These are phyloP conservation scores for Sepioteuthis lessoniana DNA, from an alignment of 2,888 invertebrate genomes.

Conservation along the genomic window DNA sequence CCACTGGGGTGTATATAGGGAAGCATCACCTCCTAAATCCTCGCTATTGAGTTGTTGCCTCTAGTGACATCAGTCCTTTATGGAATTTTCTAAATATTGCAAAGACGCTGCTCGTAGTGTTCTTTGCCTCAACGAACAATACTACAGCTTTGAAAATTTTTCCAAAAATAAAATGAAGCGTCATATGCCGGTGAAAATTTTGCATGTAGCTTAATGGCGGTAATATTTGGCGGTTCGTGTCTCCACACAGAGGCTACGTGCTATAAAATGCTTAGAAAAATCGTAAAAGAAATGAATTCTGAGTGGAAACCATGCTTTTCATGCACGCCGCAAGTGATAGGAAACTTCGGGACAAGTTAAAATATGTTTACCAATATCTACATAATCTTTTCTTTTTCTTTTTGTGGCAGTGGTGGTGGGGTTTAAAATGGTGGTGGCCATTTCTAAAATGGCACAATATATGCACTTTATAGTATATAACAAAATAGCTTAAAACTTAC, in stretches of 20 bases:
- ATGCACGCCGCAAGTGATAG: neutral
- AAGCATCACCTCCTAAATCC: neutral
- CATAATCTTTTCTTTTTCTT: neutral
- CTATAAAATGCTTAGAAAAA: neutral
- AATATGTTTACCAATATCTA: neutral
- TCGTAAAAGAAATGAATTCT: neutral
- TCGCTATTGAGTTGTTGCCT: slow-evolving; percentile 6
- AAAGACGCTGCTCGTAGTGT: slow-evolving; percentile 17
- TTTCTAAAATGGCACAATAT: neutral
- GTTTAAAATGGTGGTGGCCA: neutral
- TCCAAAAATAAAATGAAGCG: neutral
- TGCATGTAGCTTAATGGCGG: neutral
- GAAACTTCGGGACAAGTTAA: slow-evolving; percentile 21
- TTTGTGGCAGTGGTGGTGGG: neutral
- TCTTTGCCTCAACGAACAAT: slow-evolving; percentile 1
- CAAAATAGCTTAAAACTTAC: neutral
- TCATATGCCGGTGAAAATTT: slow-evolving; percentile 20
- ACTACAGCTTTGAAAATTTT: neutral
- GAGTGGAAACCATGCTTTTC: slow-evolving; percentile 17
- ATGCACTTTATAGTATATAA: neutral
- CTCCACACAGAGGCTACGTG: neutral
- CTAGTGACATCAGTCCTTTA: slow-evolving; percentile 21
- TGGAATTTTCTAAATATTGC: slow-evolving; percentile 1
- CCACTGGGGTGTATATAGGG: neutral
- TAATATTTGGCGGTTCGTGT: neutral